These are phyloP conservation scores for Drosophila persimilis DNA, from an alignment of 1,140 invertebrate species.

Conservation along the genomic window DNA sequence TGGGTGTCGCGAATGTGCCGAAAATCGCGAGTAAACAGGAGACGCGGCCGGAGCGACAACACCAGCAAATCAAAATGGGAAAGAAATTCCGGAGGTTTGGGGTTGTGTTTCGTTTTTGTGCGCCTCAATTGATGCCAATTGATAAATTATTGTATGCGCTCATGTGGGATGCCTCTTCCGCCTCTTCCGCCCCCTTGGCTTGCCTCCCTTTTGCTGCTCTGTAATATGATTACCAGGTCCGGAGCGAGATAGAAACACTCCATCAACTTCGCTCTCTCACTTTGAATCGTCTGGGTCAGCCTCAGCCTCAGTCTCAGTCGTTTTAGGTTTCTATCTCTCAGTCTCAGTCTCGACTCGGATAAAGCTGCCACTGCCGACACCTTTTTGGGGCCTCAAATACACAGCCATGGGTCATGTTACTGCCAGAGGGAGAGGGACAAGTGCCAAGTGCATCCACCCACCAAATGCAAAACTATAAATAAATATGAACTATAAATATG, in stretches of 20 bases:
- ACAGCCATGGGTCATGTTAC: too few relatives aligned
- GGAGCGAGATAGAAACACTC: constrained; percentile 1
- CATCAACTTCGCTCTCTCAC: constrained; percentile 2
- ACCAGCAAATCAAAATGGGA: constrained; percentile 45
- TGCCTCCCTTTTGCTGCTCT: not conserved
- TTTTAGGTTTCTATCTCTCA: not conserved
- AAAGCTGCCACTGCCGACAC: too few relatives aligned
- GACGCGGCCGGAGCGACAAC: too few relatives aligned
- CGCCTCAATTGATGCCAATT: constrained; percentile 78
- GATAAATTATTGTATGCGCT: constrained; percentile 73
- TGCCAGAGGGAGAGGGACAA: too few relatives aligned
- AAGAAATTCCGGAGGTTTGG: not conserved
- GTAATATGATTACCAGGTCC: constrained; percentile 19
- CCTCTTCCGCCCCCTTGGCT: not conserved
- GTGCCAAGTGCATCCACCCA: too few relatives aligned
- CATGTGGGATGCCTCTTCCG: constrained; percentile 25
- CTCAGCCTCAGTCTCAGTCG: not conserved
- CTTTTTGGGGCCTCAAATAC: too few relatives aligned
- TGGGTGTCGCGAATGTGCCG: constrained; percentile 29
- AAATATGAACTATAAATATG: too few relatives aligned
- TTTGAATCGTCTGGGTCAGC: not conserved
- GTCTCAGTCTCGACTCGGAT: too few relatives aligned
- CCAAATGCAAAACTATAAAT: too few relatives aligned
- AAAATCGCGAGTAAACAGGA: constrained; percentile 26
- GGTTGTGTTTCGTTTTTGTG: constrained; percentile 31